phyloP scores from a whole-genome alignment of 2,888 invertebrate genomes.

The Trachelus troglodyta region DNA sequence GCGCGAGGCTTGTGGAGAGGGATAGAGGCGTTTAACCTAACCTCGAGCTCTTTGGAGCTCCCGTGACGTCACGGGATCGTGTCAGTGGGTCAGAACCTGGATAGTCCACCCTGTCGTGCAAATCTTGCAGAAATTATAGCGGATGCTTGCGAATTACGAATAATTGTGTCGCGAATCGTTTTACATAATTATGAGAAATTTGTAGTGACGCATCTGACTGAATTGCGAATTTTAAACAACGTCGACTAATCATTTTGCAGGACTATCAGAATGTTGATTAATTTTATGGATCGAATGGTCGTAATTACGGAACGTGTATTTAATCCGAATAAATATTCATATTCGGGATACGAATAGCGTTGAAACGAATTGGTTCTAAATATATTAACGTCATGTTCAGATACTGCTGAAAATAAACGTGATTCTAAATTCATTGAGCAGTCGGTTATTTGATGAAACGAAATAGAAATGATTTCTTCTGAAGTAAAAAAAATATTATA shows the following conservation, averaged over 20 bases:
- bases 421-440: too few species aligned
- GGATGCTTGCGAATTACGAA: neutral
- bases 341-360: neutral
- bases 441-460: neutral
- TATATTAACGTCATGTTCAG: neutral
- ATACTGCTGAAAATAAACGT: neutral
- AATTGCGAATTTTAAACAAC: neutral
- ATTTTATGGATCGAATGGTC: neutral
- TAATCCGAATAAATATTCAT: neutral
- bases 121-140: neutral
- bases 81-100: conserved; percentile 60
- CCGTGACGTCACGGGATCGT: conserved; percentile 61
- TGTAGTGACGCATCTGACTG: neutral
- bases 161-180: neutral
- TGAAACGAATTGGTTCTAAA: neutral
- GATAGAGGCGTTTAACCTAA: conserved; percentile 4
- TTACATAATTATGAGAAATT: neutral
- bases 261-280: neutral
- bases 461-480: neutral
- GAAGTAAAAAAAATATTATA: neutral
- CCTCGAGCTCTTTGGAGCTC: conserved; percentile 25
- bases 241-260: neutral
- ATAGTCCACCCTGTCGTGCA: conserved; percentile 35
- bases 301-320: neutral
- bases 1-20: neutral